phyloP scores from a whole-genome alignment of 1,140 invertebrate species.

The Drosophila pallidifrons region DNA sequence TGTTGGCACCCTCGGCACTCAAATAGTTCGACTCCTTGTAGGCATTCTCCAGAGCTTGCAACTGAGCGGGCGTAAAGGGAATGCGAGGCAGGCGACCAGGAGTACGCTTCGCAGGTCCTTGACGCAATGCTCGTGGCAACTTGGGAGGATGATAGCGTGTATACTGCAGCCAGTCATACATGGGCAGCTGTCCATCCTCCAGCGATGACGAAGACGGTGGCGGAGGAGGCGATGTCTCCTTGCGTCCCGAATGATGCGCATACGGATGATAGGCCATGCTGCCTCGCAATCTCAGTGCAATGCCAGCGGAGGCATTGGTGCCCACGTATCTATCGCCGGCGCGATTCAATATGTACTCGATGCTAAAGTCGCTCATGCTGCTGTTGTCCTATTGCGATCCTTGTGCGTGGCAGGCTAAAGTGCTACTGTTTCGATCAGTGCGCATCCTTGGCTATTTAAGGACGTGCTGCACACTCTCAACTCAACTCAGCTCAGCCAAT shows the following conservation, averaged over 20 bases:
- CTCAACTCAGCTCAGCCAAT: not conserved
- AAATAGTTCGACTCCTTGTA: constrained; percentile 86
- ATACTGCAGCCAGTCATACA: constrained; percentile 89
- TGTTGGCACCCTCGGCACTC: constrained; percentile 86
- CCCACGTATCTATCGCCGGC: constrained; percentile 84
- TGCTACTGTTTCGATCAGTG: constrained; percentile 61
- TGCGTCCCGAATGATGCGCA: constrained; percentile 19
- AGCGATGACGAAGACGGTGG: not conserved
- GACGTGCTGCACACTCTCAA: constrained; percentile 6
- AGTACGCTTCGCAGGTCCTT: constrained; percentile 85
- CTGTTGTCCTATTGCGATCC: constrained; percentile 36
- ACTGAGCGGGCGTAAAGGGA: constrained; percentile 85
- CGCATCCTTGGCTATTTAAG: constrained; percentile 67
- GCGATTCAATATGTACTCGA: constrained; percentile 86
- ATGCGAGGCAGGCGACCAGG: constrained; percentile 86
- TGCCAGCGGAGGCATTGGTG: constrained; percentile 71
- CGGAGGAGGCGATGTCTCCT: constrained; percentile 34
- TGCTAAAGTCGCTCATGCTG: constrained; percentile 85
- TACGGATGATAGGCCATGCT: constrained; percentile 60
- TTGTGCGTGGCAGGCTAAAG: constrained; percentile 36
- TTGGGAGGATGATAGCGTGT: constrained; percentile 91
- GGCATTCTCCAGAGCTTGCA: constrained; percentile 85
- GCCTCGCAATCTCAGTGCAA: constrained; percentile 53
- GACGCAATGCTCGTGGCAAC: constrained; percentile 86
- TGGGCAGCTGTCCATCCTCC: constrained; percentile 55